Evolutionary conservation across 2,888 invertebrate genomes (phyloP), one percentile per base, ranked within the genome.

Genomic region (Onchidella celtica): DNA sequence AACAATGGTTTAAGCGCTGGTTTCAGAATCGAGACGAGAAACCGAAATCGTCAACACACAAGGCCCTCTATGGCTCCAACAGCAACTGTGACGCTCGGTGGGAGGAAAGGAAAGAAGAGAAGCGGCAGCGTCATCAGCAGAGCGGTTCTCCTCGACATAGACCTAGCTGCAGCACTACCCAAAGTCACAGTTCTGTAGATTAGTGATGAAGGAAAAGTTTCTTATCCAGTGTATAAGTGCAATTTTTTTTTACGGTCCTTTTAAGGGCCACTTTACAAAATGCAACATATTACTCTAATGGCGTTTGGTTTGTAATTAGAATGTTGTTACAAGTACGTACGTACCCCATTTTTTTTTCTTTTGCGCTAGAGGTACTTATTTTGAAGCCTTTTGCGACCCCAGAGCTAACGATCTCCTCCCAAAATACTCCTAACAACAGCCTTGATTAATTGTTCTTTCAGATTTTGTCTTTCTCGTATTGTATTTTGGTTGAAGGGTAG

Each of bases 161-260:
- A 17, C 47, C 6, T 14, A 6, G 34, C 3, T 17, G 3, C 3
- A 24, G 17, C 57, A 17, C 4, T 17, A 40, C n/a, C 3, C 36
- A 24, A 36, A 70, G 70, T 29, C 68, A n/a, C 21, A 11, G 36
- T 6, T 21, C 14, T 4, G 36, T 34, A 11, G 36, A 34, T 29
- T n/a, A 2, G 36, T 17, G 17, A n/a, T n/a, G n/a, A n/a, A n/a
- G n/a, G n/a, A n/a, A 3, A n/a, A 6, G 34, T 34, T n/a, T 11
- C 14, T 2, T n/a, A 21, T 68, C 36, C 3, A 24, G 3, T 36
- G 21, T 34, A 68, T 66, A 29, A 14, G 6, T 66, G 14, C 17
- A 21, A 24, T 70, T 57, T 68, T 57, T 34, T 68, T 68, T 77
- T 17, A 68, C 29, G 77, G 77, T 21, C 77, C 77, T 77, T 59